Conservation (phyloP, 1,140 invertebrate species). For the Eriocheir sinensis region DNA sequence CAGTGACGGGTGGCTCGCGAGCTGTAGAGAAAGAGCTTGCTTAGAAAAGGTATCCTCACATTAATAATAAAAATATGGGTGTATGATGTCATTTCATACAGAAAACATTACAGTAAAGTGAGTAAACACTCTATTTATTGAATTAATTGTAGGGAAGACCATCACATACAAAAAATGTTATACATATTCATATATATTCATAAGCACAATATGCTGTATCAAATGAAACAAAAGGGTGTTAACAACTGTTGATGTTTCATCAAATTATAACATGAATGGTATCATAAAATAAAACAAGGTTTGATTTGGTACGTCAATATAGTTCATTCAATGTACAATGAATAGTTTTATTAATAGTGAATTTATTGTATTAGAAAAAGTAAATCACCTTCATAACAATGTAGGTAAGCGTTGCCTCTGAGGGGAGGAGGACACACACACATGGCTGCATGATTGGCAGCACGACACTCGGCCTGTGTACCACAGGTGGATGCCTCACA, state of each 20-base stretch:
- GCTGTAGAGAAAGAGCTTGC: constrained; percentile 36
- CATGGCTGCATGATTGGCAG: constrained; percentile 88
- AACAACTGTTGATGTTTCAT: too few relatives aligned
- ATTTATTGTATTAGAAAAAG: neutral
- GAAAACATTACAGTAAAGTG: neutral
- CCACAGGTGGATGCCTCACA: constrained; percentile 89
- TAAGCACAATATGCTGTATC: too few relatives aligned
- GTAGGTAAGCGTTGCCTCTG: constrained; percentile 89
- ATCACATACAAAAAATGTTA: too few relatives aligned
- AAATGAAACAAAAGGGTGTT: too few relatives aligned
- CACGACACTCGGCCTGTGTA: constrained; percentile 88
- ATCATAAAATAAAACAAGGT: too few relatives aligned
- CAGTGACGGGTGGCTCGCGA: constrained; percentile 63
- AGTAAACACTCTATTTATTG: neutral
- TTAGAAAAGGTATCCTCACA: too few relatives aligned
- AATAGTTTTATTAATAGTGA: neutral
- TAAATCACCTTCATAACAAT: constrained; percentile 84
- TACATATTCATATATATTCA: too few relatives aligned
- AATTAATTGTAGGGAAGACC: neutral
- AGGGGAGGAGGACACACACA: constrained; percentile 90
- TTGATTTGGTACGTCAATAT: neutral
- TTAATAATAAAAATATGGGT: too few relatives aligned
- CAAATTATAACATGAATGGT: too few relatives aligned
- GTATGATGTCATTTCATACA: neutral
- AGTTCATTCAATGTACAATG: neutral